These are phyloP conservation scores for Sthenelais limicola DNA, from an alignment of 2,888 invertebrate species.

Conservation along the genomic window DNA sequence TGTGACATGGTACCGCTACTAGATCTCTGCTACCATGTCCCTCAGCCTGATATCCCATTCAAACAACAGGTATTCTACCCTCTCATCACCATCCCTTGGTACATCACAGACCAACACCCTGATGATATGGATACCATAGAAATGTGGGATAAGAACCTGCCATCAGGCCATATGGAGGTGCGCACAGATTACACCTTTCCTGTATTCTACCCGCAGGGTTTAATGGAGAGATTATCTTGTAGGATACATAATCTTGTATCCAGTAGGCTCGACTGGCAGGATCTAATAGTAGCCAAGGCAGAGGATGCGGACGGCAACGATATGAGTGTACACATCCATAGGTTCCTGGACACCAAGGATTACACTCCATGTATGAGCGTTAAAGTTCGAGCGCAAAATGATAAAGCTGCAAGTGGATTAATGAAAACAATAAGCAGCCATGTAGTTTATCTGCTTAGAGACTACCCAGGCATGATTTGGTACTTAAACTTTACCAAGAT, in stretches of 20 bases:
- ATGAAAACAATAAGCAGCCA: background rate
- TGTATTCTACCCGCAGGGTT: constrained; percentile 56
- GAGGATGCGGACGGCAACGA: background rate
- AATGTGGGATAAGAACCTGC: constrained; percentile 29
- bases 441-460: constrained; percentile 19
- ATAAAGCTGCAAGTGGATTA: background rate
- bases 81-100: constrained; percentile 45
- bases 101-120: constrained; percentile 42
- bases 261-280: constrained; percentile 63
- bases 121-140: constrained; percentile 21
- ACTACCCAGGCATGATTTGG: constrained; percentile 42
- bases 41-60: constrained; percentile 57
- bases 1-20: constrained; percentile 63
- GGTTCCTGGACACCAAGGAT: constrained; percentile 34
- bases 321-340: constrained; percentile 22
- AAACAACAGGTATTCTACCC: constrained; percentile 27
- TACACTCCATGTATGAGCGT: constrained; percentile 35
- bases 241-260: constrained; percentile 60
- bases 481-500: constrained; percentile 9
- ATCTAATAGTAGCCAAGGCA: constrained; percentile 58
- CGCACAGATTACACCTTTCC: constrained; percentile 54
- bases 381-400: constrained; percentile 16
- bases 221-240: constrained; percentile 59
- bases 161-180: constrained; percentile 22
- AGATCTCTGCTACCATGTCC: constrained; percentile 66